Conservation (phyloP, 2,113 vertebrate genomes). For the Psammodynastes pulverulentus region DNA sequence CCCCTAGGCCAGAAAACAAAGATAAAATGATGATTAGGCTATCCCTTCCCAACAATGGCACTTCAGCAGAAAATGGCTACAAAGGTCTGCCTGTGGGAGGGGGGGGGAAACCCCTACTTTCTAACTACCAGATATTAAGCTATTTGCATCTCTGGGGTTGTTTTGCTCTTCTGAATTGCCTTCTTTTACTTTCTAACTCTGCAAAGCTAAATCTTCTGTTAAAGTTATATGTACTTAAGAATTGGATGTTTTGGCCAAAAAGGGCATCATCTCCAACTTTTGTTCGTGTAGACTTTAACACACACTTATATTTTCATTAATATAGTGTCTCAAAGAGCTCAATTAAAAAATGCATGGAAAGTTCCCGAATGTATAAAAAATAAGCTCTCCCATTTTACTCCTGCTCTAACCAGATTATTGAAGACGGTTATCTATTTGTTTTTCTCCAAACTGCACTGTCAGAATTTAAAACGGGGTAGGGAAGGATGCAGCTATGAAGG, state of each 20-base stretch:
- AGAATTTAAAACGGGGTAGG: neutral
- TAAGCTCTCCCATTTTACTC: neutral
- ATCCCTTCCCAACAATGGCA: neutral
- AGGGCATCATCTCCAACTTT: neutral
- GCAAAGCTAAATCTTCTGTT: neutral
- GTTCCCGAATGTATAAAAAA: neutral
- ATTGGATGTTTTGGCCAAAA: neutral
- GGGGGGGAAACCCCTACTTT: fast-evolving
- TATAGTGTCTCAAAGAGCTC: neutral
- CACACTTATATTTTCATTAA: neutral
- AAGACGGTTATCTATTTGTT: fast-evolving
- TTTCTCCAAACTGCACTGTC: neutral
- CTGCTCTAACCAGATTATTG: neutral
- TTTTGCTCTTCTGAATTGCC: neutral
- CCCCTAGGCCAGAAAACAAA: neutral
- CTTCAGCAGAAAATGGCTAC: neutral
- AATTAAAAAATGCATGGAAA: neutral
- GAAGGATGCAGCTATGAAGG: neutral
- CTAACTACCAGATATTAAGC: neutral
- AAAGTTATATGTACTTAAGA: neutral
- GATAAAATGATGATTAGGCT: neutral
- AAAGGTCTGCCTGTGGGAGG: too few species aligned
- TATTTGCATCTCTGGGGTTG: neutral
- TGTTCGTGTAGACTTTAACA: neutral
- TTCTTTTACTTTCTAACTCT: neutral